phyloP scores from a whole-genome alignment of 1,140 invertebrate genomes.

The Cryptotermes secundus region DNA sequence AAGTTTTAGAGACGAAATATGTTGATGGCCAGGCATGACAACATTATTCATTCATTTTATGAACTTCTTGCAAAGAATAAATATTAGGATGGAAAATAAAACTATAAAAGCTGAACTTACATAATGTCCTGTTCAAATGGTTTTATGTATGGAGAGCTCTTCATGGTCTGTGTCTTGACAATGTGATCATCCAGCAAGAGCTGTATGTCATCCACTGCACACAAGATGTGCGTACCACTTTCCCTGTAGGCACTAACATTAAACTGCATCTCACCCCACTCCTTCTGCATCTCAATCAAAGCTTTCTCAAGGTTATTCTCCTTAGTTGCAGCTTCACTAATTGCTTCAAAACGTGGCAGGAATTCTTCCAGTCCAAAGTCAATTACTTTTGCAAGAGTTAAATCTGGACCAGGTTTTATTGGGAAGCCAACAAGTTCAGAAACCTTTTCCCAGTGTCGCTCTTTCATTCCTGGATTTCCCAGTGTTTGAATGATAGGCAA shows the following conservation, averaged over 20 bases:
- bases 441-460: slow-evolving; percentile 93
- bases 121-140: slow-evolving; percentile 82
- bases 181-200: slow-evolving; percentile 94
- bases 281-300: slow-evolving; percentile 85
- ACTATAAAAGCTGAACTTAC: slow-evolving; percentile 52
- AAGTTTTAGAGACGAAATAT: too few species aligned
- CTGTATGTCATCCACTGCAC: slow-evolving; percentile 93
- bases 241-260: slow-evolving; percentile 72
- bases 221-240: slow-evolving; percentile 87
- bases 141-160: slow-evolving; percentile 95
- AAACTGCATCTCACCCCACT: slow-evolving; percentile 90
- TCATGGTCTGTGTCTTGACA: slow-evolving; percentile 96
- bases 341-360: slow-evolving; percentile 86
- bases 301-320: slow-evolving; percentile 91
- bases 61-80: too few species aligned
- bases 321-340: slow-evolving; percentile 93
- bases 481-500: slow-evolving; percentile 89
- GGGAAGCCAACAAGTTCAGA: slow-evolving; percentile 94
- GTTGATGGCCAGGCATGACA: too few species aligned
- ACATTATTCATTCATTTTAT: too few species aligned
- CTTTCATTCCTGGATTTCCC: slow-evolving; percentile 91
- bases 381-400: slow-evolving; percentile 83
- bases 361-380: slow-evolving; percentile 91
- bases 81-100: neutral
- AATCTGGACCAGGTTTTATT: slow-evolving; percentile 79